phyloP scores from a whole-genome alignment of 1,140 invertebrate species.

The Drosophila burlai region DNA sequence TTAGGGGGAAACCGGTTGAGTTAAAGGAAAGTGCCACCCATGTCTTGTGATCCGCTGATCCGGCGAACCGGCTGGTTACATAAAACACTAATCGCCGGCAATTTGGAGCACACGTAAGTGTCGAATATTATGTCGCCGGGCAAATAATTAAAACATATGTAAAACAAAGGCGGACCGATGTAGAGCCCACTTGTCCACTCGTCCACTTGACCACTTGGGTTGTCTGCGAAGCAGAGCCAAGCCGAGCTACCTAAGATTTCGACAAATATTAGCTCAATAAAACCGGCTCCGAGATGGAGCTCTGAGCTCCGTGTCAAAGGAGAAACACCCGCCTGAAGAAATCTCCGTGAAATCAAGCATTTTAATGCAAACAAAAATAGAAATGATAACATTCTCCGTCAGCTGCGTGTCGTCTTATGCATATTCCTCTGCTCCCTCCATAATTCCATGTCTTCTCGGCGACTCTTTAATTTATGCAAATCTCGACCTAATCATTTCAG shows the following conservation, averaged over 20 bases:
- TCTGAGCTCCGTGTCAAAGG: conserved; percentile 32
- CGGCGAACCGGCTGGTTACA: conserved; percentile 50
- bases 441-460: neutral
- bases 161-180: conserved; percentile 39
- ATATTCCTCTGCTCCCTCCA: conserved; percentile 38
- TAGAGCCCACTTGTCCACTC: conserved; percentile 39
- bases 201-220: conserved; percentile 25
- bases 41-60: conserved; percentile 37
- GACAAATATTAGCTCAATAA: conserved; percentile 54
- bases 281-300: conserved; percentile 58
- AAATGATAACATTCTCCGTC: conserved; percentile 71
- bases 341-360: conserved; percentile 61
- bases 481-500: conserved; percentile 80
- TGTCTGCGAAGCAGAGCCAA: conserved; percentile 51
- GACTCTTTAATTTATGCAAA: conserved; percentile 69
- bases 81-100: conserved; percentile 37
- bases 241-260: conserved; percentile 48
- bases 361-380: conserved; percentile 73
- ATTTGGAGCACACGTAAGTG: conserved; percentile 51
- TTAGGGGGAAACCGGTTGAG: conserved; percentile 40
- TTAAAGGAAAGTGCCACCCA: conserved; percentile 49
- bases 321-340: conserved; percentile 44
- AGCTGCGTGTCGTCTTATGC: conserved; percentile 34
- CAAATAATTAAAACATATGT: conserved; percentile 53
- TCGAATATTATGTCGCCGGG: conserved; percentile 32